phyloP scores from a whole-genome alignment of 2,113 vertebrate genomes.

The Saimiri boliviensis region DNA sequence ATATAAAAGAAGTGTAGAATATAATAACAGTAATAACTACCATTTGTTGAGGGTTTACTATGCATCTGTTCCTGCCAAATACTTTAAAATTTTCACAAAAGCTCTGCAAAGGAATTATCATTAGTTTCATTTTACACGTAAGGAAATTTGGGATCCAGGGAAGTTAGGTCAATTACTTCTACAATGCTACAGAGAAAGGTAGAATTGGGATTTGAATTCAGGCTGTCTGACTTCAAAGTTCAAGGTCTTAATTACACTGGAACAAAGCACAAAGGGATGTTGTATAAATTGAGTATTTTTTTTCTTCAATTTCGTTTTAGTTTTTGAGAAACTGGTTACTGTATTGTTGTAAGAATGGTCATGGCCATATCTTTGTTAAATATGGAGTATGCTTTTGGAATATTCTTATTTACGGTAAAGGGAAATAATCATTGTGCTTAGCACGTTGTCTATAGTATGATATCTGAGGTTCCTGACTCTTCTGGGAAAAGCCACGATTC shows the following conservation, averaged over 20 bases:
- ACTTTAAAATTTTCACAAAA: background rate
- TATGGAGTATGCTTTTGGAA: background rate
- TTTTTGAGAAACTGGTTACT: background rate
- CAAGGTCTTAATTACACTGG: background rate
- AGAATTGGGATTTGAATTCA: conserved; percentile 5
- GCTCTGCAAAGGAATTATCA: background rate
- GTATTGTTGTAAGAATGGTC: background rate
- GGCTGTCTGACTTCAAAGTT: background rate
- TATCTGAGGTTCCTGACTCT: background rate
- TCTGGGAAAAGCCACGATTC: background rate
- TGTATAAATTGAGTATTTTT: background rate
- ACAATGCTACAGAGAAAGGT: background rate
- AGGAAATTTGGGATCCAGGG: background rate
- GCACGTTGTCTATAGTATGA: background rate
- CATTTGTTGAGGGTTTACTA: background rate
- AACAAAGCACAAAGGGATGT: background rate
- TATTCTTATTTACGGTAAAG: background rate
- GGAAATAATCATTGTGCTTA: background rate
- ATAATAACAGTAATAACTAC: background rate
- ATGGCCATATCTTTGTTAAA: background rate
- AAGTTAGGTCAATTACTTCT: background rate
- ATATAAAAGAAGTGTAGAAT: background rate
- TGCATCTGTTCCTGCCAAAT: background rate
- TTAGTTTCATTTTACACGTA: background rate
- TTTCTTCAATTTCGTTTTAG: background rate